Evolutionary conservation across 1,140 invertebrate species (phyloP).

Genomic region (Diorhabda sublineata): DNA sequence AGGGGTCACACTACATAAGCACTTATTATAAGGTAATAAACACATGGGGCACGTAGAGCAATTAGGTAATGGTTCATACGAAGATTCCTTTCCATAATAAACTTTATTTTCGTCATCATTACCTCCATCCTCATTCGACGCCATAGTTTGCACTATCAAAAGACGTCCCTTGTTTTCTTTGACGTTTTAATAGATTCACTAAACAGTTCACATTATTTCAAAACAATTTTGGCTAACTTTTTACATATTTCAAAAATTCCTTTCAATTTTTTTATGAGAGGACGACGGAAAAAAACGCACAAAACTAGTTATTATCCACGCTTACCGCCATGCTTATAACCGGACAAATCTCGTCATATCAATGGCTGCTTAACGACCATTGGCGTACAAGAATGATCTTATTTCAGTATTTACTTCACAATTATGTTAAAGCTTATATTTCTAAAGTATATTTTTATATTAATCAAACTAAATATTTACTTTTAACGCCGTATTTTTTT

Average conservation of each 20-base stretch:
- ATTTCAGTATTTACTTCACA: too few species aligned
- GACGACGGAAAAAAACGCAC: conserved; percentile 13
- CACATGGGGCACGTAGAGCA: conserved; percentile 20
- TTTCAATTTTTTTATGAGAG: too few species aligned
- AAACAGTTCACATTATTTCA: conserved; percentile 20
- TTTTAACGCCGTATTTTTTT: too few species aligned
- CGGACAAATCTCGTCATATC: conserved; percentile 9
- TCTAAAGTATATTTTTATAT: too few species aligned
- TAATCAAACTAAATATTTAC: too few species aligned
- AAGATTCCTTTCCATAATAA: conserved; percentile 26
- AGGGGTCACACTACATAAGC: conserved; percentile 26
- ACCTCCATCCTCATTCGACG: conserved; percentile 32
- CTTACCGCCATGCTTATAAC: conserved; percentile 34
- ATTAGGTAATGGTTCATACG: conserved; percentile 10
- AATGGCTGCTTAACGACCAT: neutral
- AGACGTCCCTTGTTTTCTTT: conserved; percentile 29
- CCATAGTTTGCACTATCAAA: conserved; percentile 31
- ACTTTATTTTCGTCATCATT: conserved; percentile 32
- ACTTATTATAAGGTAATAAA: conserved; percentile 24
- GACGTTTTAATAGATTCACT: neutral
- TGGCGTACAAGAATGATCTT: too few species aligned
- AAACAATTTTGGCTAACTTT: conserved; percentile 4
- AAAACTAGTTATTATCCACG: conserved; percentile 29
- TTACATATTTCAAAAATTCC: conserved; percentile 1
- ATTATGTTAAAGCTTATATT: too few species aligned